Base-by-base conservation (phyloP, 2,888 invertebrate species). In the Linnaemya vulpina region DNA sequence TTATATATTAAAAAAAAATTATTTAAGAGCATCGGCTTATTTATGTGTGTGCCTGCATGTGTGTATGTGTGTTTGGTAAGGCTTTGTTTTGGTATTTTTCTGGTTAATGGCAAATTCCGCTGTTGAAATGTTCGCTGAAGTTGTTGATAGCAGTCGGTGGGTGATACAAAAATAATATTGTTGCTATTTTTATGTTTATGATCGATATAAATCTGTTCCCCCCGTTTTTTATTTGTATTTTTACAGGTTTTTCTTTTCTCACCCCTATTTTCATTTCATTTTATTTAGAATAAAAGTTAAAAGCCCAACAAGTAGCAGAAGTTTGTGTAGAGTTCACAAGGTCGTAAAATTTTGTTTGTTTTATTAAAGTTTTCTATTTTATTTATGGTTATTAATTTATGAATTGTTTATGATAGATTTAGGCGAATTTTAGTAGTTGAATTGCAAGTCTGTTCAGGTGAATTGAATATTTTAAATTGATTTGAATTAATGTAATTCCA, bases 291-390 rank as follows among this genome's bases (percentile, higher is more conserved):
- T 77, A 68, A 68, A 77, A 60, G 17, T 38, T 60, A 62, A 60
- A 49, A 22, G 17, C 25, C 22, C 49, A 60, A 68, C 68, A 68
- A 78, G 40, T 58, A 38, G n/a, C 15, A 15, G 51, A 62, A 60
- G 5, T 71, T 71, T n/a, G 40, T 35, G 46, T 40, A 35, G 13
- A 71, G 40, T 80, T 84, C 67, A 80, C 75, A 73, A 76, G 76
- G 63, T 76, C 71, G 76, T 84, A 84, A 76, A 79, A 84, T 60
- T 25, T 65, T 76, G 62, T 80, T 84, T 84, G 76, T 84, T 73
- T 51, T 53, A 40, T 67, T 71, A 53, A 60, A 80, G 79, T 73
- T 80, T 84, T 20, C 71, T 68, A 62, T 71, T 84, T 76, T 68
- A 62, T 71, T 84, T 76, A 84, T 80, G 75, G 60, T 62, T 62